A percentile compares a stretch with the other conserved stretches of the same genome.
phyloP scores from a whole-genome alignment of 2,888 invertebrate genomes.

The Drosophila melanosoma region DNA sequence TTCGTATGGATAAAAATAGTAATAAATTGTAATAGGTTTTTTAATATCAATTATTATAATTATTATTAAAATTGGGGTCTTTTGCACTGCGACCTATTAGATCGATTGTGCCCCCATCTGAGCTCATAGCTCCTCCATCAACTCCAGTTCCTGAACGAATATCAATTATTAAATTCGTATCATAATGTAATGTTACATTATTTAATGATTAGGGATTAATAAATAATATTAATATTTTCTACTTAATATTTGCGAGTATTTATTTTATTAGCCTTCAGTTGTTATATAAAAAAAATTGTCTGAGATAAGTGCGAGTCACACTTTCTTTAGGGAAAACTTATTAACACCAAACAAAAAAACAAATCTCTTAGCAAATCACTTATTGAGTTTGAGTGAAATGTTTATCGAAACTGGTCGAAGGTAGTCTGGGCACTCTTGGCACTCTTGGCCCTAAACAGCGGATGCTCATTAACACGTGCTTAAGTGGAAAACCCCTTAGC shows the following conservation, averaged over 20 bases:
- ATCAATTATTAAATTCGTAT: too few species aligned
- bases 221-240: neutral
- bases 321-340: neutral
- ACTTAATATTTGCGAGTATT: neutral
- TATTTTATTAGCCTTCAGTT: neutral
- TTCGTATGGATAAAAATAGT: neutral
- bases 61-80: neutral
- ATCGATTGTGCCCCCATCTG: too few species aligned
- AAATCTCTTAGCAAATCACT: neutral
- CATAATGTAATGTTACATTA: too few species aligned
- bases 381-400: neutral
- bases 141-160: too few species aligned
- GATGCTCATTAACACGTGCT: conserved; percentile 24
- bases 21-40: neutral
- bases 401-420: neutral
- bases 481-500: neutral
- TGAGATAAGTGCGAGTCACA: neutral
- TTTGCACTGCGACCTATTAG: too few species aligned
- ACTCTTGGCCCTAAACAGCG: neutral
- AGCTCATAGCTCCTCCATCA: too few species aligned
- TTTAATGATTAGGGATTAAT: too few species aligned
- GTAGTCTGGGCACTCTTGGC: conserved; percentile 1
- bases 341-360: neutral
- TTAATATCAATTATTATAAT: neutral
- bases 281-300: neutral